Evolutionary conservation across 2,888 invertebrate species (phyloP).

Genomic region (Bombylius major): DNA sequence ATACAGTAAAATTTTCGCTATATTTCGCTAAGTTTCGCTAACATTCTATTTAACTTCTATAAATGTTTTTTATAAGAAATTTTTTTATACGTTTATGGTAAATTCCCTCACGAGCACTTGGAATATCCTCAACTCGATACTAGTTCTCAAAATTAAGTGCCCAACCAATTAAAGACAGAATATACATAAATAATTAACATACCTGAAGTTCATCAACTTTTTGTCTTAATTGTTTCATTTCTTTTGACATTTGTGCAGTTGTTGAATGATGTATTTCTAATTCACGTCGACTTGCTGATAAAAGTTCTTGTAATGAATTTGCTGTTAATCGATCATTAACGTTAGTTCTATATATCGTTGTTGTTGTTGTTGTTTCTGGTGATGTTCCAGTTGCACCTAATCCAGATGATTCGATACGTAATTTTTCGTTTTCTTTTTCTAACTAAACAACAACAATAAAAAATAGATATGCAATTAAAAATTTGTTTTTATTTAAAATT

Average conservation of each 20-base stretch:
- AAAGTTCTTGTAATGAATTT: slow-evolving; percentile 43
- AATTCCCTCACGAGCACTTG: no score
- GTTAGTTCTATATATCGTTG: slow-evolving; percentile 16
- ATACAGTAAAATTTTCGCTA: no score
- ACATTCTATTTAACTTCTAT: no score
- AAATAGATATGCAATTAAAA: not conserved
- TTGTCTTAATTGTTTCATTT: slow-evolving; percentile 25
- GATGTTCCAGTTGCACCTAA: not conserved
- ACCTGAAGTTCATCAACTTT: slow-evolving; percentile 27
- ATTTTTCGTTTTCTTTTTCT: slow-evolving; percentile 22
- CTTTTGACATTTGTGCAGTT: slow-evolving; percentile 24
- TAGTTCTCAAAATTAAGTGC: no score
- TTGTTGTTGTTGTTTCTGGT: slow-evolving; percentile 24
- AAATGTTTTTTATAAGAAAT: no score
- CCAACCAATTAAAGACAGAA: no score
- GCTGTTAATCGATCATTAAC: slow-evolving; percentile 35
- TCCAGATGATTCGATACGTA: not conserved
- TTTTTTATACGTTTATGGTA: no score
- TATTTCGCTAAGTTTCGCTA: no score
- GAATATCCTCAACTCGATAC: no score
- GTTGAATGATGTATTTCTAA: slow-evolving; percentile 34
- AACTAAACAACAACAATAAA: slow-evolving; percentile 32
- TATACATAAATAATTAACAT: not conserved
- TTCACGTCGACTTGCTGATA: slow-evolving; percentile 45
- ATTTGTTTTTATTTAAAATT: no score